Base-by-base conservation (phyloP, 1,140 invertebrate species). In the Sarcophaga bullata region DNA sequence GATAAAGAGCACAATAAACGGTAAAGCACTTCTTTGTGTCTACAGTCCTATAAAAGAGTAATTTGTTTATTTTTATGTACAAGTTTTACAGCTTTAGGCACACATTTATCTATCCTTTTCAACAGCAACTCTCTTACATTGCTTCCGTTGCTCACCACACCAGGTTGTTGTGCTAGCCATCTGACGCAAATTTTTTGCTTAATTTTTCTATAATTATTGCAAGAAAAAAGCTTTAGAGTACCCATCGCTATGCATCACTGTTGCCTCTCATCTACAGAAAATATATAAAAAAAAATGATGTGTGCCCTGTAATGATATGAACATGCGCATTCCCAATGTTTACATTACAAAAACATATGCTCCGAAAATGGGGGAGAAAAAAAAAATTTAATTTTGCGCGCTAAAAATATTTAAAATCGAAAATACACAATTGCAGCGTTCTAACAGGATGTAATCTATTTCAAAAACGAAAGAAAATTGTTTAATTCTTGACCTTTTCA, bases 191-290 rank as follows among this genome's bases (percentile, higher is more conserved):
- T 10, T 10, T 37, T 37, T 37, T 37, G 25, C 25, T 37, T 37
- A 37, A 37, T 37, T 37, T 25, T 25, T 68, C 6, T 19, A 17
- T 58, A 8, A 8, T 10, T 68, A 17, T 68, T 68, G 62, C 1
- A 68, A 68, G 15, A 68, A n/a, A 68, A 25, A 68, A 68, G 62
- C 62, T 68, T 68, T 68, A 25, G 62, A 25, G 62, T 62, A 25
- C 6, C 17, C 9, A 68, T 68, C n/a, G n/a, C 17, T 19, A 25
- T 68, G 62, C 19, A 25, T 8, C 19, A 68, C 2, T 8, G n/a
- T 8, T 19, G 17, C 8, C 62, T 68, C 62, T 25, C 13, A 52
- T 13, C 13, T 52, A 52, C 13, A 52, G 8, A 52, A 52, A 13
- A 58, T 58, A 13, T 58, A n/a, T 13, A 58, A 58, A 37, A 58